Conservation (phyloP, 1,140 invertebrate species). For the Bombus soroeensis region DNA sequence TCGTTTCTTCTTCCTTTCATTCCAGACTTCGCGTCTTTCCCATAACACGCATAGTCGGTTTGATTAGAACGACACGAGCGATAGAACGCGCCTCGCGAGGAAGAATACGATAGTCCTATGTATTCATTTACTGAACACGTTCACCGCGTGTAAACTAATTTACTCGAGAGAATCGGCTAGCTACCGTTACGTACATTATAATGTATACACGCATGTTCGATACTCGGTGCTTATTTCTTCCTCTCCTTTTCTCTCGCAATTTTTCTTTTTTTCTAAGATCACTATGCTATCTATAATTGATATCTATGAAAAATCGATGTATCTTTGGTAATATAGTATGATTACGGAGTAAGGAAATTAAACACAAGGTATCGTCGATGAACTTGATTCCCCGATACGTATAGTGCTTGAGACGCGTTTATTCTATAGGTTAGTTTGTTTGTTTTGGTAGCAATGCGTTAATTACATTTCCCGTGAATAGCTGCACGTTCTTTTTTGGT, state of each 20-base stretch:
- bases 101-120: neutral
- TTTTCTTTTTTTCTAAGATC: neutral
- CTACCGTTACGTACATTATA: neutral
- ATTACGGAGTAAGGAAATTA: constrained; percentile 9
- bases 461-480: neutral
- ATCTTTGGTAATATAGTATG: neutral
- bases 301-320: neutral
- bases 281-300: constrained; percentile 19
- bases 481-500: neutral
- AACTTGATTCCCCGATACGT: neutral
- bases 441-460: neutral
- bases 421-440: neutral
- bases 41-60: neutral
- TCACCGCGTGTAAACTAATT: constrained; percentile 25
- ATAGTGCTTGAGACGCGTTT: neutral
- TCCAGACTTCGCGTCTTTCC: neutral
- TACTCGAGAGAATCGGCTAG: neutral
- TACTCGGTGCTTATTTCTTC: neutral
- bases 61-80: neutral
- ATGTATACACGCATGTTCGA: neutral
- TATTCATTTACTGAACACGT: constrained; percentile 33
- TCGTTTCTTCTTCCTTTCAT: neutral
- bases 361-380: neutral
- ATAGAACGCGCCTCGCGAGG: no score
- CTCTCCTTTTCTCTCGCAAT: no score